Conservation (phyloP, 2,797 vertebrate genomes). For the Meda fulgida region DNA sequence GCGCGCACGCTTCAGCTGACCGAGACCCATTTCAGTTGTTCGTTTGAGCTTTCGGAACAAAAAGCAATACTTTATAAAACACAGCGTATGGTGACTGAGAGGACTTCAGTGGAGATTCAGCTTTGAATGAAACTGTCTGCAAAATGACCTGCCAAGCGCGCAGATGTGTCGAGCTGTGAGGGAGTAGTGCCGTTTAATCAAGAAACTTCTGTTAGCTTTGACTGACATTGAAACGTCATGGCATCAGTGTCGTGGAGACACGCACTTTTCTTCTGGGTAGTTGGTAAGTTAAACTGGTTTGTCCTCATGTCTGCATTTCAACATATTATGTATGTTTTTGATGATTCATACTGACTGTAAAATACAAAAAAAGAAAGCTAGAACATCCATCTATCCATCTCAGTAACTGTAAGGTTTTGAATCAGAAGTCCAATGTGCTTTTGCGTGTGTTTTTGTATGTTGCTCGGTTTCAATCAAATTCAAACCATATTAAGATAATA, state of each 20-base stretch:
- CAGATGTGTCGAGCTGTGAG: conserved; percentile 8
- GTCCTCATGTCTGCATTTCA: conserved; percentile 1
- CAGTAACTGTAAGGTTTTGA: background rate
- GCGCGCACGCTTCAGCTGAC: background rate
- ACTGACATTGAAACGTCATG: background rate
- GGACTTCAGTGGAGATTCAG: background rate
- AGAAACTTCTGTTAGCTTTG: conserved; percentile 33
- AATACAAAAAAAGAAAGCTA: background rate
- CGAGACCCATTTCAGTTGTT: background rate
- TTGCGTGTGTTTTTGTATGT: background rate
- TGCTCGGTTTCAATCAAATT: background rate
- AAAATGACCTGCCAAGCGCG: background rate
- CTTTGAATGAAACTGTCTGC: conserved; percentile 12
- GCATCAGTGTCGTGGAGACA: conserved; percentile 41
- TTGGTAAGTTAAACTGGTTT: conserved; percentile 55
- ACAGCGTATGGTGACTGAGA: background rate
- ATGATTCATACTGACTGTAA: background rate
- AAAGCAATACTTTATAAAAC: background rate
- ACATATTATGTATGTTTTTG: background rate
- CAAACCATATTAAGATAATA: background rate
- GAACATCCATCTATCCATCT: background rate
- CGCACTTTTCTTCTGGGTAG: conserved; percentile 41
- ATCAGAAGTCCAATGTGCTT: background rate
- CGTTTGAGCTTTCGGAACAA: background rate
- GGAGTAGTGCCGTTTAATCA: background rate